Base-by-base conservation (phyloP, 2,888 invertebrate species). In the Ochlodes sylvanus region DNA sequence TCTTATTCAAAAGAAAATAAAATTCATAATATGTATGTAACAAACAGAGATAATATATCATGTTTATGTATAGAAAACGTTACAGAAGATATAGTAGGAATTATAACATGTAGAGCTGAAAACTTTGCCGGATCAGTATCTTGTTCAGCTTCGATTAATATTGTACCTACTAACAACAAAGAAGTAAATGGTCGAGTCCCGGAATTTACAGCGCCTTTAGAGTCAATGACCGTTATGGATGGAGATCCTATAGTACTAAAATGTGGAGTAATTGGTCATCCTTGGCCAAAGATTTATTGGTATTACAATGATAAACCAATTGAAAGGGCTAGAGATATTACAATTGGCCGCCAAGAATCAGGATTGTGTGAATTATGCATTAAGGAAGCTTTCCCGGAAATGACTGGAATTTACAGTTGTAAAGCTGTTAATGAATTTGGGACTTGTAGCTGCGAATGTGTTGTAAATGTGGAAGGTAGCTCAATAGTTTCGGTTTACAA, bases 121-220 rank as follows among this genome's bases (percentile, higher is more conserved):
- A 98, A 98, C 86, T 97, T 96, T 61, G 96, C 96, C 60, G 98
- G 98, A 10, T 97, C 97, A 0, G 97, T 98, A 7, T 97, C 97
- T n/a, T 96, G 96, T 75, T 97, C 97, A 0, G 97, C 98, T 2
- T 95, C 95, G 19, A 82, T 98, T 5, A 94, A 95, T 76, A 80
- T 96, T 76, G 86, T 96, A 21, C 82, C 95, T 42, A 95, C 96
- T 70, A 94, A 90, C 32, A 84, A 84, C 66, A 93, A 93, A 90
- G 70, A 71, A 70, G 14, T 58, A 17, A 58, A 74, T 76, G 87
- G 93, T 80, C 66, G 83, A 73, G 72, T 97, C 47, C 99, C 99
- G 41, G 94, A 95, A 75, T 97, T 99, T 82, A 89, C 96, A 21
- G 95, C 95, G 79, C 95, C 96, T 71, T 93, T 98, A 72, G 92